These are phyloP conservation scores for Gouania willdenowi DNA, from an alignment of 2,797 vertebrate genomes.

Conservation along the genomic window DNA sequence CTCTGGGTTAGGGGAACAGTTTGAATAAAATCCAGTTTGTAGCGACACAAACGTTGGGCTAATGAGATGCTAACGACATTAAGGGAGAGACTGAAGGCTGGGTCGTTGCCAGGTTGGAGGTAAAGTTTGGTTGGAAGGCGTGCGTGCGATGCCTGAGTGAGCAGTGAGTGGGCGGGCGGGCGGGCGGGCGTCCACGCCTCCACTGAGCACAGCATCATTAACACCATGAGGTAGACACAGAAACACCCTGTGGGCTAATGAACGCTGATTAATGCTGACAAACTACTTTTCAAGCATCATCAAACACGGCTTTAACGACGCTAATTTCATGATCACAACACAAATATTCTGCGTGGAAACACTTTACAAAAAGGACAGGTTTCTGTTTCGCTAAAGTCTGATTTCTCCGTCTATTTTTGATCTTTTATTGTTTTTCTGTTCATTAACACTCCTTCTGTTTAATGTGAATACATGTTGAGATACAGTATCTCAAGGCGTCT, in stretches of 20 bases:
- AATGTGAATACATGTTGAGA: too few species aligned
- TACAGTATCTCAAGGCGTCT: too few species aligned
- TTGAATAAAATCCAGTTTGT: conserved; percentile 36
- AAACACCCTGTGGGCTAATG: conserved; percentile 57
- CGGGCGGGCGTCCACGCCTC: conserved; percentile 65
- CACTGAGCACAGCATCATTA: conserved; percentile 56
- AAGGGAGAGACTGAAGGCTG: conserved; percentile 46
- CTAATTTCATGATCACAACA: too few species aligned
- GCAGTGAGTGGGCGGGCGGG: conserved; percentile 82
- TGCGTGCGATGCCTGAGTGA: conserved; percentile 79
- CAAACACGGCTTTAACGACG: too few species aligned
- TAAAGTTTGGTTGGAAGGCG: conserved; percentile 88
- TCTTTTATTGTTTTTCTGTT: too few species aligned
- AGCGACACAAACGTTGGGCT: conserved; percentile 75
- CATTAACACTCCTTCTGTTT: too few species aligned
- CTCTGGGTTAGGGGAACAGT: too few species aligned
- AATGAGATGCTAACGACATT: conserved; percentile 87
- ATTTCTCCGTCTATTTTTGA: too few species aligned
- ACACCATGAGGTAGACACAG: conserved; percentile 21
- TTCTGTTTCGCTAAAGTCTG: too few species aligned
- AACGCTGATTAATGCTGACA: conserved; percentile 76
- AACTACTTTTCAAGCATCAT: conserved; percentile 67
- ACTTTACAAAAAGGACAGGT: too few species aligned
- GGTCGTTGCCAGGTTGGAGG: conserved; percentile 66
- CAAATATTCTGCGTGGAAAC: too few species aligned